These are phyloP conservation scores for Pygathrix nemaeus DNA, from an alignment of 2,113 vertebrate genomes.

Conservation along the genomic window DNA sequence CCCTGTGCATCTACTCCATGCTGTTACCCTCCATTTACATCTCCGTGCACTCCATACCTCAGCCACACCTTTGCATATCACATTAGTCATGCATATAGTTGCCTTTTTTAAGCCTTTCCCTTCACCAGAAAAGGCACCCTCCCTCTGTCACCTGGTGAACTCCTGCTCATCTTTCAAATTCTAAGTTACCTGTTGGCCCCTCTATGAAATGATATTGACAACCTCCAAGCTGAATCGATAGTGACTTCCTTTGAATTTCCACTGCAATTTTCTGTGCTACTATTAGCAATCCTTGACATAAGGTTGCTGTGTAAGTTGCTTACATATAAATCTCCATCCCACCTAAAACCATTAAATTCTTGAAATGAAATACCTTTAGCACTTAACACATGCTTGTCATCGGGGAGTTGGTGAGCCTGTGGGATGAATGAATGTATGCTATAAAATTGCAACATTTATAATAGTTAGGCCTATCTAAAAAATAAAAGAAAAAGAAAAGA, in stretches of 20 bases:
- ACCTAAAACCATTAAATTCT: not conserved
- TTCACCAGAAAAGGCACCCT: not conserved
- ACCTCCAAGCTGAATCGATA: not conserved
- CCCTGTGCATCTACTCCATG: not conserved
- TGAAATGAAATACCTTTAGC: not conserved
- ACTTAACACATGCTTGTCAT: not conserved
- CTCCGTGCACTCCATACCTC: not conserved
- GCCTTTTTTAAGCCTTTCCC: not conserved
- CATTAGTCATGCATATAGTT: not conserved
- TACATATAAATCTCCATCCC: not conserved
- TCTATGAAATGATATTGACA: not conserved
- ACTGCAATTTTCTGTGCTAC: not conserved
- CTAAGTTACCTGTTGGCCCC: not conserved
- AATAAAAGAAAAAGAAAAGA: not conserved
- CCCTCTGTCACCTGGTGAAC: not conserved
- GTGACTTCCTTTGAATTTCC: not conserved
- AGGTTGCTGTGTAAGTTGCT: not conserved
- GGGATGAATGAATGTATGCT: constrained; percentile 4
- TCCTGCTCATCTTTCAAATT: not conserved
- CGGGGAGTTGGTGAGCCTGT: not conserved
- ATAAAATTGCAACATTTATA: not conserved
- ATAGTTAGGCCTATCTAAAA: constrained; percentile 24
- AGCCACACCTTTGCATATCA: not conserved
- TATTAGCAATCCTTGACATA: not conserved
- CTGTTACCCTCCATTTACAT: not conserved